phyloP scores from a whole-genome alignment of 1,140 invertebrate species.

The Conopomorpha cramerella region DNA sequence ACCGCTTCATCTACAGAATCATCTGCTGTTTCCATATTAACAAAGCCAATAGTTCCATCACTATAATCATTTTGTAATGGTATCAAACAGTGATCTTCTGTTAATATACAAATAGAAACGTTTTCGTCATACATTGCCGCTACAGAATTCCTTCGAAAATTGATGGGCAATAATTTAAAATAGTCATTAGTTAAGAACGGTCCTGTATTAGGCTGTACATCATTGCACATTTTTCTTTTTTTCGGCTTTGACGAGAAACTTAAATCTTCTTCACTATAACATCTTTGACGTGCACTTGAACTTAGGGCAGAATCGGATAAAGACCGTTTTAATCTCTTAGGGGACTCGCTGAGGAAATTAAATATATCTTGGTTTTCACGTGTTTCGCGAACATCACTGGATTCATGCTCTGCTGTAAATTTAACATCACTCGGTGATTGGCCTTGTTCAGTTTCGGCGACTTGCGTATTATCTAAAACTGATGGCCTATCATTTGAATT shows the following conservation, averaged over 20 bases:
- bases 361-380: slow-evolving; percentile 10
- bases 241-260: slow-evolving; percentile 12
- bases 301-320: slow-evolving; percentile 39
- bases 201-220: too few relatives aligned
- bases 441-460: too few relatives aligned
- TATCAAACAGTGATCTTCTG: slow-evolving; percentile 37
- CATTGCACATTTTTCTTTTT: too few relatives aligned
- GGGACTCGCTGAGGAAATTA: slow-evolving; percentile 1
- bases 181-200: too few relatives aligned
- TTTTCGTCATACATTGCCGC: slow-evolving; percentile 35
- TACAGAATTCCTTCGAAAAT: slow-evolving; percentile 37
- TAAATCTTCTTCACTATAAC: slow-evolving; percentile 8
- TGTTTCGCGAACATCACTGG: too few relatives aligned
- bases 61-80: slow-evolving; percentile 27
- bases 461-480: background rate
- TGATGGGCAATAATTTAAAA: too few relatives aligned
- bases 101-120: slow-evolving; percentile 39
- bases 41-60: slow-evolving; percentile 23
- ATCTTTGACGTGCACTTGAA: slow-evolving; percentile 9
- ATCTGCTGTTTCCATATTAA: slow-evolving; percentile 17
- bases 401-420: too few relatives aligned
- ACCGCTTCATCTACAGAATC: slow-evolving; percentile 1
- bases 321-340: slow-evolving; percentile 25
- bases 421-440: too few relatives aligned
- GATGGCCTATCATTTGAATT: too few relatives aligned